Evolutionary conservation across 2,888 invertebrate species (phyloP).

Genomic region (Eupeodes luniger): DNA sequence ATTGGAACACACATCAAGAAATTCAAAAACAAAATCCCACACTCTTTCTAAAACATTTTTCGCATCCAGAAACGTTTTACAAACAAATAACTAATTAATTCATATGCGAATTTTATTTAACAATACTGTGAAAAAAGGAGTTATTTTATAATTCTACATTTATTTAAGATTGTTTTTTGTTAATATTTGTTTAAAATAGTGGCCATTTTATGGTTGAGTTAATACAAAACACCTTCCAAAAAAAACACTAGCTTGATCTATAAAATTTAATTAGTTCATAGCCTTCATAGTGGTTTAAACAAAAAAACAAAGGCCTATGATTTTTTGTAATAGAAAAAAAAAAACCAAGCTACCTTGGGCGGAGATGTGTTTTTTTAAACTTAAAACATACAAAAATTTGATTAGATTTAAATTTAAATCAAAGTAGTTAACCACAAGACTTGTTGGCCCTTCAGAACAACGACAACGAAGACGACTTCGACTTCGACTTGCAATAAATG

Average conservation of each 20-base stretch:
- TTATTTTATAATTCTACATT: background rate
- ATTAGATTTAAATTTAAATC: conserved; percentile 23
- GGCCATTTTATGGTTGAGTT: conserved; percentile 16
- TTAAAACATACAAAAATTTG: background rate
- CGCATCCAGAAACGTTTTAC: background rate
- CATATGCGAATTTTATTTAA: conserved; percentile 9
- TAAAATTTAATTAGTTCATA: conserved; percentile 37
- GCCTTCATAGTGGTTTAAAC: conserved; percentile 12
- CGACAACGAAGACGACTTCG: too few species aligned
- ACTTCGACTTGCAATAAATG: background rate
- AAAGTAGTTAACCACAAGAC: conserved; percentile 15
- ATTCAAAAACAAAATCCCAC: background rate
- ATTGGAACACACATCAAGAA: background rate
- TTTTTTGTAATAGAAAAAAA: background rate
- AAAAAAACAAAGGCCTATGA: conserved; percentile 29
- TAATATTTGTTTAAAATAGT: background rate
- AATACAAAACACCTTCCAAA: conserved; percentile 11
- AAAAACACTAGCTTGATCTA: conserved; percentile 11
- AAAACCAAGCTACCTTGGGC: conserved; percentile 30
- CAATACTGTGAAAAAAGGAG: conserved; percentile 29
- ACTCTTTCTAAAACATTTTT: background rate
- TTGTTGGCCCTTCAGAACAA: conserved; percentile 34
- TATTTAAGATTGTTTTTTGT: background rate
- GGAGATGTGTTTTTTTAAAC: background rate
- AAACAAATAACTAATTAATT: background rate